Conservation (phyloP, 2,113 vertebrate genomes). For the Mystacornis crossleyi region DNA sequence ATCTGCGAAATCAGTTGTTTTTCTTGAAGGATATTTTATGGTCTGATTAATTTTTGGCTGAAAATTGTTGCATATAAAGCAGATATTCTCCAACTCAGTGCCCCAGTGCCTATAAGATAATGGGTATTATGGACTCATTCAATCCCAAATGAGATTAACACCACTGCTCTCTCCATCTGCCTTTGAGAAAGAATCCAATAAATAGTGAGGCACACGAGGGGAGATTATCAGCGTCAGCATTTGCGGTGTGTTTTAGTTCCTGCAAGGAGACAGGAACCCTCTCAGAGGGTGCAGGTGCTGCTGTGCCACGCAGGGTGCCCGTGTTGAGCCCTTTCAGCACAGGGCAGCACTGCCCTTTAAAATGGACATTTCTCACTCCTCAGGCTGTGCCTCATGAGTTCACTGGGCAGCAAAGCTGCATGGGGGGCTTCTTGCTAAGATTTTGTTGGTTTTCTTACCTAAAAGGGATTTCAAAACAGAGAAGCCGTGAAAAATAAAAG, state of each 20-base stretch:
- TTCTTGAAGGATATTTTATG: constrained; percentile 37
- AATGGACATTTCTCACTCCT: neutral
- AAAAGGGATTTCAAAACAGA: neutral
- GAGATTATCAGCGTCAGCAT: neutral
- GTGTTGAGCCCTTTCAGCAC: accelerated
- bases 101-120: neutral
- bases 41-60: constrained; percentile 11
- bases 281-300: neutral
- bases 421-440: accelerated
- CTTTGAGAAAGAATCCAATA: constrained; percentile 13
- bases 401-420: neutral
- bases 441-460: neutral
- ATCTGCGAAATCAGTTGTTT: neutral
- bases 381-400: accelerated
- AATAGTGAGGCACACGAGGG: neutral
- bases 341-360: neutral
- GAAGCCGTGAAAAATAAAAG: accelerated
- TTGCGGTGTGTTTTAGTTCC: neutral
- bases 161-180: constrained; percentile 45
- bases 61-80: neutral
- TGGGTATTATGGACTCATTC: neutral
- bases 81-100: neutral
- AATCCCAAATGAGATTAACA: constrained; percentile 22
- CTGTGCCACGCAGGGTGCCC: neutral
- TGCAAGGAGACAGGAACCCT: neutral